Conservation (phyloP, 2,113 vertebrate species). For the Albula glossodonta region DNA sequence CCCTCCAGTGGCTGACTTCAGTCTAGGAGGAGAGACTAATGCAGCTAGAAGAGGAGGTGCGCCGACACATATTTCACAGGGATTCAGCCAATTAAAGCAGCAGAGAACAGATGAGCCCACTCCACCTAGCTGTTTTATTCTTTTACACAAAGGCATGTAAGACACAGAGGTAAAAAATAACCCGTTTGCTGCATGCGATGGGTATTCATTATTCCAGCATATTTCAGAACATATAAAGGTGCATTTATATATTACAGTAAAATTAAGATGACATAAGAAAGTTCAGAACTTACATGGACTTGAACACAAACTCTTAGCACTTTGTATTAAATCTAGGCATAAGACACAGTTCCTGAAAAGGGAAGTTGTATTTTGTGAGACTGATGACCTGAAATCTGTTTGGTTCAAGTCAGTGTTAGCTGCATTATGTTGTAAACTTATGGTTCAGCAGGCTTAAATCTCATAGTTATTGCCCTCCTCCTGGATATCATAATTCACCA, state of each 20-base stretch:
- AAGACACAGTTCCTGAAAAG: too few relatives aligned
- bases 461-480: too few relatives aligned
- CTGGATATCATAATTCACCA: too few relatives aligned
- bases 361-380: too few relatives aligned
- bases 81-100: constrained; percentile 28
- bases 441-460: too few relatives aligned
- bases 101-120: constrained; percentile 17
- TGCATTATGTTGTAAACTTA: too few relatives aligned
- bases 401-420: too few relatives aligned
- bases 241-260: neutral
- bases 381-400: too few relatives aligned
- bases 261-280: neutral
- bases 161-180: neutral
- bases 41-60: neutral
- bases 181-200: neutral
- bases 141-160: neutral
- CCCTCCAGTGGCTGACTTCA: neutral
- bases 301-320: too few relatives aligned
- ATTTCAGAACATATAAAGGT: neutral
- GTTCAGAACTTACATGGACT: too few relatives aligned
- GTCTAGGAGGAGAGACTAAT: neutral
- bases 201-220: neutral
- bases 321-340: too few relatives aligned
- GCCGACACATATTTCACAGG: constrained; percentile 22
- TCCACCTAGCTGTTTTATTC: neutral